phyloP scores from a whole-genome alignment of 2,888 invertebrate genomes.

The Cosmia trapezina region DNA sequence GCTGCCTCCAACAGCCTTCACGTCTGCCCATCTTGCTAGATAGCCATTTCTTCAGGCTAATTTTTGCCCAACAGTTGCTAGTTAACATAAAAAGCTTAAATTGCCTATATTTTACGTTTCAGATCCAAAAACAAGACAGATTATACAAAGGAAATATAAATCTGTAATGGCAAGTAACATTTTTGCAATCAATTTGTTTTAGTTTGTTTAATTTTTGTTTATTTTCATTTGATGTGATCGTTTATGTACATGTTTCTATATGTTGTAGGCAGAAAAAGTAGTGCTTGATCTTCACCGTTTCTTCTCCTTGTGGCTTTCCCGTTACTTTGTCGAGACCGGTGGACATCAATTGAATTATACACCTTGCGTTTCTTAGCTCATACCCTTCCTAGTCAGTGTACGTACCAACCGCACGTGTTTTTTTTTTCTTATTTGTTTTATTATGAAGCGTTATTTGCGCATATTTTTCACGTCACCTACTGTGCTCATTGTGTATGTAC shows the following conservation, averaged over 20 bases:
- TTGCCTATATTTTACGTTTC: conserved; percentile 80
- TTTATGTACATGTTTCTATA: conserved; percentile 71
- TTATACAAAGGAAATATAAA: conserved; percentile 98
- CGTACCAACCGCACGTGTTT: conserved; percentile 73
- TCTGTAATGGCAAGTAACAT: conserved; percentile 97
- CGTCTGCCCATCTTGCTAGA: not conserved
- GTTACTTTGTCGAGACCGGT: conserved; percentile 84
- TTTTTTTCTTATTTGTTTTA: conserved; percentile 66
- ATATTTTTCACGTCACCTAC: not conserved
- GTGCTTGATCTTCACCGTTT: conserved; percentile 94
- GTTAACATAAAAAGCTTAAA: not conserved
- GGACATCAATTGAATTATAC: conserved; percentile 81
- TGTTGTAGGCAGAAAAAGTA: conserved; percentile 94
- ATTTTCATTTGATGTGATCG: conserved; percentile 56
- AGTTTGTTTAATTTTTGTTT: conserved; percentile 40
- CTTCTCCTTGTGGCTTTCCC: conserved; percentile 93
- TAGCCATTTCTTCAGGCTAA: too few species aligned
- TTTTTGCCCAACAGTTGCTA: not conserved
- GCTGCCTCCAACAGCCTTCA: not conserved
- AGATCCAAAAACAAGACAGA: conserved; percentile 99
- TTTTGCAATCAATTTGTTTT: not conserved
- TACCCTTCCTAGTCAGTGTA: conserved; percentile 79
- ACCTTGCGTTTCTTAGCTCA: conserved; percentile 84
- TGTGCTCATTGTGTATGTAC: conserved; percentile 1
- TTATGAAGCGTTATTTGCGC: conserved; percentile 35